Conservation (phyloP, 2,113 vertebrate species). For the Neoarius graeffei region DNA sequence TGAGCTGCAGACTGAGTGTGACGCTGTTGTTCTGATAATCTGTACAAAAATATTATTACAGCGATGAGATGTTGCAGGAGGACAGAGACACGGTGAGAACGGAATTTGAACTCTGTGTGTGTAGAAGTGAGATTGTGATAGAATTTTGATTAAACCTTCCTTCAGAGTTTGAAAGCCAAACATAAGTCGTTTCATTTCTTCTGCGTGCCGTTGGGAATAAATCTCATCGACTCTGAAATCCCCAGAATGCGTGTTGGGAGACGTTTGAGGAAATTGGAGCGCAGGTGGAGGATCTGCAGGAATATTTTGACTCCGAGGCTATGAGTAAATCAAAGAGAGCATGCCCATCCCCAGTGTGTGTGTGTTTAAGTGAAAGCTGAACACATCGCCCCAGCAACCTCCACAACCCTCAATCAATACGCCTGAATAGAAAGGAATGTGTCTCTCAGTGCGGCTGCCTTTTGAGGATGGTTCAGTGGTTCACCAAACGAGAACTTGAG, state of each 20-base stretch:
- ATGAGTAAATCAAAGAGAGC: conserved; percentile 43
- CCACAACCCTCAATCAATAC: conserved; percentile 21
- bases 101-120: background rate
- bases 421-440: conserved; percentile 50
- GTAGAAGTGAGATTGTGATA: background rate
- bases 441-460: background rate
- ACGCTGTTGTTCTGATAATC: background rate
- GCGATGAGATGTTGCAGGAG: background rate
- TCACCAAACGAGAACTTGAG: background rate
- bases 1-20: background rate
- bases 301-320: conserved; percentile 46
- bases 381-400: conserved; percentile 35
- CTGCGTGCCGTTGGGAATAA: background rate
- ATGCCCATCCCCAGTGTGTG: conserved; percentile 9
- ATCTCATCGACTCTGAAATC: background rate
- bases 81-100: background rate
- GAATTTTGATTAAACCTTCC: background rate
- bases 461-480: background rate
- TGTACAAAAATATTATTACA: background rate
- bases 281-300: conserved; percentile 47
- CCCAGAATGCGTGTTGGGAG: background rate
- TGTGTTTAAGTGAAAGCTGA: conserved; percentile 20
- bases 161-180: background rate
- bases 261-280: conserved; percentile 49
- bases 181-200: background rate